Percentiles rank a stretch among this genome's conserved stretches.
These are phyloP conservation scores for Drosophila tropicalis DNA, from an alignment of 1,140 invertebrate genomes.

Conservation along the genomic window DNA sequence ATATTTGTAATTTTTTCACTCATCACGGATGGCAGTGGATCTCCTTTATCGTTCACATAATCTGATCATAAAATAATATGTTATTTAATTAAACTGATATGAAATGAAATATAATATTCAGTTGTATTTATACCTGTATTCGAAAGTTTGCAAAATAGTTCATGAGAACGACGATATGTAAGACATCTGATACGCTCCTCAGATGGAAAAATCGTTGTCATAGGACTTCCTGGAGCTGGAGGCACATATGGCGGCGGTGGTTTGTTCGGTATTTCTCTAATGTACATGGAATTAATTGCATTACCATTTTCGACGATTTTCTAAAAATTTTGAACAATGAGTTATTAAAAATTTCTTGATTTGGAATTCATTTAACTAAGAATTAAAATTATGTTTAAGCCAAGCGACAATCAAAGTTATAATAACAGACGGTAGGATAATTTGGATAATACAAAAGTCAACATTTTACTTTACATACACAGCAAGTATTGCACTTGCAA, in stretches of 20 bases:
- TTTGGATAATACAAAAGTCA: not conserved
- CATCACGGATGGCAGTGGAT: conserved; percentile 32
- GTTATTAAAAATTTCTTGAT: too few species aligned
- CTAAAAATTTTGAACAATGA: not conserved
- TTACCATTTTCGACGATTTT: not conserved
- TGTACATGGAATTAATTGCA: conserved; percentile 31
- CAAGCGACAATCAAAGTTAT: too few species aligned
- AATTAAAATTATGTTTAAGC: too few species aligned
- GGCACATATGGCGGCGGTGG: conserved; percentile 61
- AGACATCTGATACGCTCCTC: conserved; percentile 59
- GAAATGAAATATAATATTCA: not conserved
- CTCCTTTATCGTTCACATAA: conserved; percentile 14
- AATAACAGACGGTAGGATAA: too few species aligned
- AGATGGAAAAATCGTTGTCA: conserved; percentile 60
- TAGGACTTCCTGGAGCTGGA: conserved; percentile 56
- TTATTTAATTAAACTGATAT: too few species aligned
- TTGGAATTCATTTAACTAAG: too few species aligned
- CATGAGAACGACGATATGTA: conserved; percentile 44
- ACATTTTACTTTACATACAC: not conserved
- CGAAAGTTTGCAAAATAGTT: conserved; percentile 45
- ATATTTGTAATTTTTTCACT: conserved; percentile 62
- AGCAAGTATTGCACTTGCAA: not conserved
- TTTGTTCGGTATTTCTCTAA: conserved; percentile 62
- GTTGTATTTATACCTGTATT: conserved; percentile 28
- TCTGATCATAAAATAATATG: not conserved